phyloP scores from a whole-genome alignment of 2,113 vertebrate species.

The Microcebus tavaratra region DNA sequence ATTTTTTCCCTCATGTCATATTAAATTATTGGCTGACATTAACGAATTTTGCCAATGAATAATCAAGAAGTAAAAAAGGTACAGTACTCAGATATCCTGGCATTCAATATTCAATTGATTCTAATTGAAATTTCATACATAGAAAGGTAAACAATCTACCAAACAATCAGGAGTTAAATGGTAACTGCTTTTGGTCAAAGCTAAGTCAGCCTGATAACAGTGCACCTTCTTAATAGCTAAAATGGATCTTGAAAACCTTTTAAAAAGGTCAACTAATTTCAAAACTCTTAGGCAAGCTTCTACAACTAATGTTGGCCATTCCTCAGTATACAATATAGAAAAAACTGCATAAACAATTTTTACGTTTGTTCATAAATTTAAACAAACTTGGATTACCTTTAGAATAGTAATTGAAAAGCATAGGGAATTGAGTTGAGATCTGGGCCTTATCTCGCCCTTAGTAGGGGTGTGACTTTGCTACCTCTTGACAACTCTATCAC shows the following conservation, averaged over 20 bases:
- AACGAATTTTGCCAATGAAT: not conserved
- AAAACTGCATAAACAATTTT: not conserved
- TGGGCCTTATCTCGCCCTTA: not conserved
- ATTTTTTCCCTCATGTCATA: not conserved
- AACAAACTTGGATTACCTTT: not conserved
- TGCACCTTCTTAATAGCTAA: not conserved
- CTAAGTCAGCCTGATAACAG: not conserved
- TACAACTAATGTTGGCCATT: not conserved
- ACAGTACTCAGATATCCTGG: not conserved
- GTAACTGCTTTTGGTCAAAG: conserved; percentile 5
- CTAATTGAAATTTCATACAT: not conserved
- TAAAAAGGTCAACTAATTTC: not conserved
- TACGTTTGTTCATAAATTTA: not conserved
- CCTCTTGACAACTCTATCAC: not conserved
- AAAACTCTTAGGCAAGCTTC: not conserved
- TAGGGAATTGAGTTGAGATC: not conserved
- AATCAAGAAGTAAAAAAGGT: not conserved
- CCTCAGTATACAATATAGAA: not conserved
- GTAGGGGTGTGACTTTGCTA: not conserved
- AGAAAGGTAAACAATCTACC: not conserved
- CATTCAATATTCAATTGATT: not conserved
- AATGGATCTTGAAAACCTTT: not conserved
- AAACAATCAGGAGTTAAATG: not conserved
- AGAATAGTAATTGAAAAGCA: not conserved
- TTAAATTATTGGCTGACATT: not conserved